Conservation (phyloP, 1,140 invertebrate species). For the Formica exsecta region DNA sequence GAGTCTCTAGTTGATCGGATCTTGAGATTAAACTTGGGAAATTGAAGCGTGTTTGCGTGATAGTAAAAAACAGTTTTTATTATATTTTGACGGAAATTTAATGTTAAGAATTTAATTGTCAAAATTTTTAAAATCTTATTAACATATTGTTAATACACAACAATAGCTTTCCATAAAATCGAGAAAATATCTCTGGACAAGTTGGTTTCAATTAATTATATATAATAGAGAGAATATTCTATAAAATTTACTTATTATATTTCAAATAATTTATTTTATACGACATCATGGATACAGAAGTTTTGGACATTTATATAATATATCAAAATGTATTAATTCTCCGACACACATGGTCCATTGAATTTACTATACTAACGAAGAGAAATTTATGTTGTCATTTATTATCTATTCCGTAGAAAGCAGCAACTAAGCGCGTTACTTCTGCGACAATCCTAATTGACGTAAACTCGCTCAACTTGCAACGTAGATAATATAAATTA, state of each 20-base stretch:
- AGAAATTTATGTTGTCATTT: conserved; percentile 48
- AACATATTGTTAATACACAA: no score
- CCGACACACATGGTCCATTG: neutral
- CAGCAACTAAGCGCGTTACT: conserved; percentile 36
- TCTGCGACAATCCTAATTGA: conserved; percentile 39
- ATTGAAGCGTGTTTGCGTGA: neutral
- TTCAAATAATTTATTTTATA: neutral
- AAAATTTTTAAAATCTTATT: no score
- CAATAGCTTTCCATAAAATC: no score
- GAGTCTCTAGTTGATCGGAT: neutral
- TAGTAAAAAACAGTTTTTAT: neutral
- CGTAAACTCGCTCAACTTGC: conserved; percentile 21
- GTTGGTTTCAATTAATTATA: no score
- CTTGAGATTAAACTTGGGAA: neutral
- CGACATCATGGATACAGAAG: neutral
- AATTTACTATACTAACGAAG: conserved; percentile 12
- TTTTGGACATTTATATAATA: neutral
- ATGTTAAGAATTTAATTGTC: no score
- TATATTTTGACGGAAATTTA: neutral
- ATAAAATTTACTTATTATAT: neutral
- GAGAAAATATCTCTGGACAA: no score
- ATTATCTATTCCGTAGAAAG: conserved; percentile 35
- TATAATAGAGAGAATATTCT: no score
- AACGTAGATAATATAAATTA: conserved; percentile 53
- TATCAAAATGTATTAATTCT: conserved; percentile 8